Evolutionary conservation across 2,888 invertebrate genomes (phyloP), one percentile per base, ranked within the genome.

Genomic region (Lasioglossum calceatum): DNA sequence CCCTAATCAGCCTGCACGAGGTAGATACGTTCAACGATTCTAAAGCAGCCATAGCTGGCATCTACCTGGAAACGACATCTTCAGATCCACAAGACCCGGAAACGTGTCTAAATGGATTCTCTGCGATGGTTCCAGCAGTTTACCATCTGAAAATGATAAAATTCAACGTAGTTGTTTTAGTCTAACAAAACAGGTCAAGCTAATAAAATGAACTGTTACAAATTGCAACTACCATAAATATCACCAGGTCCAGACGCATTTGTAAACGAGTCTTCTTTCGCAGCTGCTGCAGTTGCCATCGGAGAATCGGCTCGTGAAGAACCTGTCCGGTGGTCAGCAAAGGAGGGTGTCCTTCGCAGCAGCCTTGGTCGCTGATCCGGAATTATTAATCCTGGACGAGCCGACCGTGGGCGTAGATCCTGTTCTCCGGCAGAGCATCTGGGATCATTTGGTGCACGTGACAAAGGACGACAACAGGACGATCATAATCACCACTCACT

Each of bases 321-420:
- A 97, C 92, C 95, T 98, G 32, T 98, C 99, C 90, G 99, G 99
- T 71, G 99, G 99, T 23, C 99, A 99, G 94, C 98, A 98, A 94
- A 96, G 99, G 80, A 96, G 99, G 87, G 98, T 98, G 4, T 99
- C 99, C 0, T 96, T 99, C 90, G 98, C 98, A 0, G 98, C 98
- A 0, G 98, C 99, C 0, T 96, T 99, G 50, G 96, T 99, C 70
- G 98, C 99, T 89, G 98, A 98, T 87, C 99, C 99, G 0, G 98
- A 98, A 94, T 96, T 99, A 50, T 95, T 99, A 85, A 99, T 99
- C 92, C 96, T 99, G 82, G 99, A 99, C 93, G 99, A 99, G 93
- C 99, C 99, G 0, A 99, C 99, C 0, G 99, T 98, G 27, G 99
- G 99, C 58, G 98, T 99, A 2, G 99, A 99, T 95, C 99, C 99